These are phyloP conservation scores for Pangasius krempfi DNA, from an alignment of 2,797 vertebrate genomes.

Conservation along the genomic window DNA sequence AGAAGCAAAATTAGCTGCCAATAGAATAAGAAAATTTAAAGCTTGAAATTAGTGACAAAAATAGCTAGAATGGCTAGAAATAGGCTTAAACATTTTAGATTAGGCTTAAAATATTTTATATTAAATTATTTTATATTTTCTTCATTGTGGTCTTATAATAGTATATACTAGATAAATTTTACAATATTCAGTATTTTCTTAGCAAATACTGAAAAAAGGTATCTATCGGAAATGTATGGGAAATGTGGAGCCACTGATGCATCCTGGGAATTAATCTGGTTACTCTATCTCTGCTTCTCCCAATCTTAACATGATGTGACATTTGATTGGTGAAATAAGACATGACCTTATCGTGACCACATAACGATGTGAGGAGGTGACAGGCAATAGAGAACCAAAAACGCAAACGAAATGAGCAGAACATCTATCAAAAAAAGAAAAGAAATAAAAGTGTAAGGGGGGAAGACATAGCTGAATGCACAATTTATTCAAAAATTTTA, in stretches of 20 bases:
- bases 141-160: neutral
- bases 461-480: neutral
- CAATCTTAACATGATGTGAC: neutral
- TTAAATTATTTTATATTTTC: too few species aligned
- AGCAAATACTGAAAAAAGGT: too few species aligned
- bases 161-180: neutral
- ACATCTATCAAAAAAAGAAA: neutral
- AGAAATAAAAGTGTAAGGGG: neutral
- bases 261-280: neutral
- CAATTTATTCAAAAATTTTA: neutral
- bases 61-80: neutral
- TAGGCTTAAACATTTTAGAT: neutral
- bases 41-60: neutral
- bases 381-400: neutral
- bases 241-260: neutral
- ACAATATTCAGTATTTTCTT: neutral
- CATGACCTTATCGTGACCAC: neutral
- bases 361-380: neutral
- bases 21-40: neutral
- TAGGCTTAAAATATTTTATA: neutral
- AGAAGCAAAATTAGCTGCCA: neutral
- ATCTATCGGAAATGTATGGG: neutral
- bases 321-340: constrained; percentile 5
- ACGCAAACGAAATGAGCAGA: neutral
- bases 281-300: neutral